These are phyloP conservation scores for Halisarca cf. caerulea DNA, from an alignment of 37 sponge, comb jelly and placozoan species.

Conservation along the genomic window DNA sequence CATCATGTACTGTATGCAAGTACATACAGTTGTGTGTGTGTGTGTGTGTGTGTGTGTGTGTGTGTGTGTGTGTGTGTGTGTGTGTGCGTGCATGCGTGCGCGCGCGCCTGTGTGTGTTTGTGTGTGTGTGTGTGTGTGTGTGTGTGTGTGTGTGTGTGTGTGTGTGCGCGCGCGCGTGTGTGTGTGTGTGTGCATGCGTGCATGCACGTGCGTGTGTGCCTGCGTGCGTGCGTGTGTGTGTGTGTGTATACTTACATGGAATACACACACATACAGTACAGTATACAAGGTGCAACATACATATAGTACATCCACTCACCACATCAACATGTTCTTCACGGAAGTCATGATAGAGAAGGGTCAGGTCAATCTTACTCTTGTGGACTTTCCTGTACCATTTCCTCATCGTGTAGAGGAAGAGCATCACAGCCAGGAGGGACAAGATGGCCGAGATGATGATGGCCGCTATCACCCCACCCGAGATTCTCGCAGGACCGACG, in stretches of 20 bases:
- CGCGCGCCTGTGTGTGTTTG: too few relatives aligned
- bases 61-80: too few relatives aligned
- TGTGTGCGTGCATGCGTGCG: too few relatives aligned
- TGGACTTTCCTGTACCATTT: background rate
- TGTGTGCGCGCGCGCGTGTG: too few relatives aligned
- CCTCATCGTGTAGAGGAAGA: constrained; percentile 32
- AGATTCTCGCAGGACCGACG: background rate
- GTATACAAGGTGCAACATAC: background rate
- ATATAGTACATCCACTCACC: constrained; percentile 33
- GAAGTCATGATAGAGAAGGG: constrained; percentile 56
- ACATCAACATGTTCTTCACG: constrained; percentile 38
- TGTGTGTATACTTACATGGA: background rate
- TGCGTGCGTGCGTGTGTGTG: too few relatives aligned
- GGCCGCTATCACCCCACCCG: background rate
- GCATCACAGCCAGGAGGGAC: constrained; percentile 20
- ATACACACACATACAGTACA: background rate
- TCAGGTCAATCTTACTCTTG: constrained; percentile 34
- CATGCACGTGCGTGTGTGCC: too few relatives aligned
- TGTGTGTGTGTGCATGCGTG: too few relatives aligned
- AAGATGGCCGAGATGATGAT: constrained; percentile 26
- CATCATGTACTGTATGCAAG: too few relatives aligned
- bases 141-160: too few relatives aligned
- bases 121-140: too few relatives aligned
- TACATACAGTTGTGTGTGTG: background rate
- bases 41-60: too few relatives aligned